Conservation (phyloP, 2,888 invertebrate species). For the Cantharis flavilabris region DNA sequence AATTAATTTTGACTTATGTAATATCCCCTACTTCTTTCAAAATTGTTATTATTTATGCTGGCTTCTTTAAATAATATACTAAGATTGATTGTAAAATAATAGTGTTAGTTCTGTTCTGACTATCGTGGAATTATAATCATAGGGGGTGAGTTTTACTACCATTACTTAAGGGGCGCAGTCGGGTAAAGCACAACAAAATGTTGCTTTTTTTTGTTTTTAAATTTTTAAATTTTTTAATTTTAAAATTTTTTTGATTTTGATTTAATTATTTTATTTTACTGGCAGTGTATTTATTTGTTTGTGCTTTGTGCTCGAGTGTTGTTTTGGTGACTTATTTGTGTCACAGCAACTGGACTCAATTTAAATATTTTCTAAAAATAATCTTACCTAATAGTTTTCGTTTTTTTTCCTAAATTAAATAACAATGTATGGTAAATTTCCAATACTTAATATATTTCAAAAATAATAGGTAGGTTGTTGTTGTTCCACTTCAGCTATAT, state of each 20-base stretch:
- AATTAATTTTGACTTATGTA: neutral
- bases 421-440: neutral
- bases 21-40: neutral
- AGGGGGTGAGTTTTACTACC: neutral
- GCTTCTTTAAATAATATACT: neutral
- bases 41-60: neutral
- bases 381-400: neutral
- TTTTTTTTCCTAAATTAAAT: neutral
- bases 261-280: too few relatives aligned
- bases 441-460: neutral
- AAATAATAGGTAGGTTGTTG: neutral
- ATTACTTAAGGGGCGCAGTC: neutral
- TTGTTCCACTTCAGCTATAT: neutral
- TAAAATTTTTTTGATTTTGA: too few relatives aligned
- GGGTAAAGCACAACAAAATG: neutral
- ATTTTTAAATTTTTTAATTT: too few relatives aligned
- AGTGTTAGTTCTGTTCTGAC: neutral
- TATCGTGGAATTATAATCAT: neutral
- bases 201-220: too few relatives aligned
- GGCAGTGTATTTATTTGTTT: too few relatives aligned
- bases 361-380: neutral
- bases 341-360: neutral
- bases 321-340: neutral
- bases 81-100: neutral
- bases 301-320: neutral